Conservation (phyloP, 2,113 vertebrate genomes). For the Dermatemys mawii region DNA sequence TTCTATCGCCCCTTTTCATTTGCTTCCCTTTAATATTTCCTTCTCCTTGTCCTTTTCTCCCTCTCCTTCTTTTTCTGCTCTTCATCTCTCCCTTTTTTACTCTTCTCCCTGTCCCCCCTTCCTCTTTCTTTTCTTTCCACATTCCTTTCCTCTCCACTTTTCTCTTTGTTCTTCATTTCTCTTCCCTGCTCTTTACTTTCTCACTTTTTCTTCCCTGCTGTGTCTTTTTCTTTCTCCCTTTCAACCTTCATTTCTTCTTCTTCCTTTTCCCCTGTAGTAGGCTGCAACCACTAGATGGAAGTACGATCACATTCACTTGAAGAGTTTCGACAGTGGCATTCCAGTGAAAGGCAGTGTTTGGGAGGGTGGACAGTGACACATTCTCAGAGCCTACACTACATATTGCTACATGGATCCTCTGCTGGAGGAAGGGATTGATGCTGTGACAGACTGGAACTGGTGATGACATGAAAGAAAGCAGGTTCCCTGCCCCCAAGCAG, state of each 20-base stretch:
- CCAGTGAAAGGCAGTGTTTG: background rate
- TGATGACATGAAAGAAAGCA: background rate
- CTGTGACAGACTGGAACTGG: background rate
- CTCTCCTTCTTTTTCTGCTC: background rate
- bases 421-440: background rate
- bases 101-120: background rate
- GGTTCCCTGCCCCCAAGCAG: background rate
- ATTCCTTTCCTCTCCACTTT: background rate
- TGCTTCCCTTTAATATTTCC: background rate
- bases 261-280: background rate
- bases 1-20: background rate
- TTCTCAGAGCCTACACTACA: background rate
- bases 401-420: background rate
- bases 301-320: background rate
- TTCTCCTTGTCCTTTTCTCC: background rate
- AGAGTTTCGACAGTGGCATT: background rate
- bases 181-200: background rate
- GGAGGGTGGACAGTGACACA: rapidly evolving
- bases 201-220: background rate
- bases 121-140: background rate
- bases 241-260: background rate
- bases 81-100: background rate
- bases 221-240: background rate
- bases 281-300: background rate
- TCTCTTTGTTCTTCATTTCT: background rate